These are phyloP conservation scores for Labrus mixtus DNA, from an alignment of 2,113 vertebrate genomes.

Conservation along the genomic window DNA sequence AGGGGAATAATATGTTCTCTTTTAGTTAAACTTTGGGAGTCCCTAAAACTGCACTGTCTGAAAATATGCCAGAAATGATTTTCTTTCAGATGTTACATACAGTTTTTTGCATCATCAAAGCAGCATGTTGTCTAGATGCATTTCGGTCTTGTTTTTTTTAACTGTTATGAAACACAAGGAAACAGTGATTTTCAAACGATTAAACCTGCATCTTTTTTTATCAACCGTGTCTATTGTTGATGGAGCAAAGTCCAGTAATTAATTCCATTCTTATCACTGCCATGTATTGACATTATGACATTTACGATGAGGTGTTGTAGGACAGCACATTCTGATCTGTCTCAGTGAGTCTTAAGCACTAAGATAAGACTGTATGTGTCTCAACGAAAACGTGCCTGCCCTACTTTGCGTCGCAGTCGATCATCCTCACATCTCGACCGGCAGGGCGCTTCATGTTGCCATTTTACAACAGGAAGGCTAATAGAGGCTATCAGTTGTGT, in stretches of 20 bases:
- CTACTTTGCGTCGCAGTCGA: background rate
- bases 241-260: conserved; percentile 45
- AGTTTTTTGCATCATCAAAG: too few species aligned
- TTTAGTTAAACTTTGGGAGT: background rate
- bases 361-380: background rate
- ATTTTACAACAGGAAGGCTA: conserved; percentile 72
- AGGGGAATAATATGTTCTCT: too few species aligned
- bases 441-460: conserved; percentile 20
- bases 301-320: background rate
- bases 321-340: background rate
- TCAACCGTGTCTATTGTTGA: background rate
- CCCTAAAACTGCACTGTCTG: too few species aligned
- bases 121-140: too few species aligned
- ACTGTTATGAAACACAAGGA: background rate
- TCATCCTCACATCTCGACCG: conserved; percentile 36
- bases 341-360: background rate
- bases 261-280: conserved; percentile 28
- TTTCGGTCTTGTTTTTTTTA: too few species aligned
- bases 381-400: conserved; percentile 2
- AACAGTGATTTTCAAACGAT: background rate
- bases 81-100: too few species aligned
- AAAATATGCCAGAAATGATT: too few species aligned
- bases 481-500: conserved; percentile 58
- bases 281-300: conserved; percentile 34
- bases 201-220: background rate